phyloP scores from a whole-genome alignment of 2,797 vertebrate genomes.

The Picus viridis region DNA sequence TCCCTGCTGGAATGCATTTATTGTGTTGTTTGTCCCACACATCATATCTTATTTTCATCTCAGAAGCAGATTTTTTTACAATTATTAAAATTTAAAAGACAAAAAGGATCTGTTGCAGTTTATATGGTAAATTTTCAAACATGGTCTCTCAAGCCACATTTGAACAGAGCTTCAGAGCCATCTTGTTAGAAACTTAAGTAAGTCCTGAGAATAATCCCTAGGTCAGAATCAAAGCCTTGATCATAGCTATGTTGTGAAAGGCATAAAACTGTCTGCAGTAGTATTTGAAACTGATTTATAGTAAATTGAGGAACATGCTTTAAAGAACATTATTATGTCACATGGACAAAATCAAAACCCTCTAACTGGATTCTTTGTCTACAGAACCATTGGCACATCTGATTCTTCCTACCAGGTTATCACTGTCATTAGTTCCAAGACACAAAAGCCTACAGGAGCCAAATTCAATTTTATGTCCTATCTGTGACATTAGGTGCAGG shows the following conservation, averaged over 20 bases:
- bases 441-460: not conserved
- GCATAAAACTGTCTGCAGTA: not conserved
- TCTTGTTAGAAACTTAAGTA: not conserved
- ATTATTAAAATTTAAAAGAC: not conserved
- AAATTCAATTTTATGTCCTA: not conserved
- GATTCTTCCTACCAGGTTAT: not conserved
- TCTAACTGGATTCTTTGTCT: not conserved
- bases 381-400: not conserved
- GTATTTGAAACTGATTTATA: not conserved
- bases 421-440: not conserved
- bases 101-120: not conserved
- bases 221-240: not conserved
- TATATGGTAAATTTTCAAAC: not conserved
- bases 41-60: not conserved
- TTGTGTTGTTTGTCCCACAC: not conserved
- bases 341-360: not conserved
- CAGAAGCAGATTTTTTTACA: not conserved
- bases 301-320: not conserved
- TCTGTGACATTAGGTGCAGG: not conserved
- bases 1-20: not conserved
- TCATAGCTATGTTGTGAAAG: not conserved
- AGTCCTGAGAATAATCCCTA: not conserved
- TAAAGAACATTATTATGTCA: not conserved
- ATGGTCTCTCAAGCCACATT: not conserved
- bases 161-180: not conserved